Percentiles rank a stretch among this genome's conserved stretches.
Conservation (phyloP, 2,888 invertebrate species). For the Buathra laborator region DNA sequence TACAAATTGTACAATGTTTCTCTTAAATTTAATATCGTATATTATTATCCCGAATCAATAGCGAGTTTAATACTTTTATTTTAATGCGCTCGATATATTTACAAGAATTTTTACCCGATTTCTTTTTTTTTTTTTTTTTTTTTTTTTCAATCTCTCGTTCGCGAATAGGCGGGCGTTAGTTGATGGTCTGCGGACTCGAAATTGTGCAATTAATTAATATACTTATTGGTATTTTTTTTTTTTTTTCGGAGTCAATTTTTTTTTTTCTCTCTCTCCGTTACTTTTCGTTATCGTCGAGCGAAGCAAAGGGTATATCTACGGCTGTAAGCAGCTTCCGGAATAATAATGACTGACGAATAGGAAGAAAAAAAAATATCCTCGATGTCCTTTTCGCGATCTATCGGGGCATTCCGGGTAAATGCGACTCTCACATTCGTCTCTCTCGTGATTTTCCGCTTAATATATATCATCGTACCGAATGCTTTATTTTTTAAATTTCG, state of each 20-base stretch:
- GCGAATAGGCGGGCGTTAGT: slow-evolving; percentile 79
- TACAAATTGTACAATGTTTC: slow-evolving; percentile 83
- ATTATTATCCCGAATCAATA: slow-evolving; percentile 65
- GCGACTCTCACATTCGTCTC: background rate
- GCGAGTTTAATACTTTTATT: slow-evolving; percentile 68
- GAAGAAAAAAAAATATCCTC: slow-evolving; percentile 26
- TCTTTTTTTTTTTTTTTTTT: slow-evolving; percentile 53
- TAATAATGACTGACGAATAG: slow-evolving; percentile 37
- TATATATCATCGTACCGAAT: slow-evolving; percentile 11
- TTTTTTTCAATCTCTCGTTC: slow-evolving; percentile 58
- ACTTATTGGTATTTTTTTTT: slow-evolving; percentile 54
- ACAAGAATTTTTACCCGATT: slow-evolving; percentile 53
- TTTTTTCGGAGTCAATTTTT: slow-evolving; percentile 45
- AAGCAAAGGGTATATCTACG: slow-evolving; percentile 38
- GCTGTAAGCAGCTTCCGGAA: slow-evolving; percentile 26
- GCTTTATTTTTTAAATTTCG: slow-evolving; percentile 3
- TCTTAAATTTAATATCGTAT: slow-evolving; percentile 64
- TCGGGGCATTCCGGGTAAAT: slow-evolving; percentile 25
- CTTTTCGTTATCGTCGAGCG: slow-evolving; percentile 8
- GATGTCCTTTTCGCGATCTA: slow-evolving; percentile 7
- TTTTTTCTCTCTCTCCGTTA: slow-evolving; percentile 37
- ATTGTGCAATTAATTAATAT: slow-evolving; percentile 73
- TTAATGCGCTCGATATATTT: slow-evolving; percentile 70
- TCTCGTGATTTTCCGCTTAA: background rate
- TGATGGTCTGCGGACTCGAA: slow-evolving; percentile 82